Evolutionary conservation across 2,797 vertebrate genomes (phyloP).

Genomic region (Manis javanica): DNA sequence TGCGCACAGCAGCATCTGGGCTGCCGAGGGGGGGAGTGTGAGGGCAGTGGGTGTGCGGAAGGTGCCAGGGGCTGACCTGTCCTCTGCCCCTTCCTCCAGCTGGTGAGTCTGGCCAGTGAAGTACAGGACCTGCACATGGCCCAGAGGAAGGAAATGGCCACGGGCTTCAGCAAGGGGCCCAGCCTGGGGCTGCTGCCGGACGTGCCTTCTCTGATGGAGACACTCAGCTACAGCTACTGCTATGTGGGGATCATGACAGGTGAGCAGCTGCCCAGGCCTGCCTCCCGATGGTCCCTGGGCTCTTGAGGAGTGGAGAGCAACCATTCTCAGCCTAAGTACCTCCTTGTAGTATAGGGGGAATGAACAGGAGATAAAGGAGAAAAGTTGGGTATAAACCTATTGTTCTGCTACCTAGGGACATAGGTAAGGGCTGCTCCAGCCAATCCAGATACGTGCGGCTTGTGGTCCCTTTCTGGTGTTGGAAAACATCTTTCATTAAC

Average conservation of each 20-base stretch:
- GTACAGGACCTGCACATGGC: constrained; percentile 89
- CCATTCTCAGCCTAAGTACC: not conserved
- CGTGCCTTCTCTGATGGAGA: constrained; percentile 91
- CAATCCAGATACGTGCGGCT: too few relatives aligned
- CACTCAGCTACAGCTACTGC: constrained; percentile 95
- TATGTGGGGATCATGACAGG: constrained; percentile 95
- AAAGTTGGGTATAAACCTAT: fast-evolving
- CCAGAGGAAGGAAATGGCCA: constrained; percentile 91
- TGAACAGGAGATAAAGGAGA: not conserved
- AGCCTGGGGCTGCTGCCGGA: constrained; percentile 86
- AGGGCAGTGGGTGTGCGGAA: too few relatives aligned
- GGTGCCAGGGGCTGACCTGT: fast-evolving
- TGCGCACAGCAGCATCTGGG: not conserved
- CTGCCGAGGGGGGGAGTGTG: fast-evolving
- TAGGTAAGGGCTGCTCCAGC: too few relatives aligned
- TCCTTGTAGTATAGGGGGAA: not conserved
- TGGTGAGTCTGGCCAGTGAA: constrained; percentile 95
- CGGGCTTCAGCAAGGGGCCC: constrained; percentile 87
- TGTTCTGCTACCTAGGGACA: not conserved
- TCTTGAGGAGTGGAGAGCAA: fast-evolving
- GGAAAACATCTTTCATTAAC: not conserved
- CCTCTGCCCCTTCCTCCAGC: constrained; percentile 81
- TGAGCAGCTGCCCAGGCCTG: constrained; percentile 76
- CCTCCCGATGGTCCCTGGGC: fast-evolving
- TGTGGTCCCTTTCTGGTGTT: not conserved